Conservation (phyloP, 2,797 vertebrate species). For the Amniataba percoides region DNA sequence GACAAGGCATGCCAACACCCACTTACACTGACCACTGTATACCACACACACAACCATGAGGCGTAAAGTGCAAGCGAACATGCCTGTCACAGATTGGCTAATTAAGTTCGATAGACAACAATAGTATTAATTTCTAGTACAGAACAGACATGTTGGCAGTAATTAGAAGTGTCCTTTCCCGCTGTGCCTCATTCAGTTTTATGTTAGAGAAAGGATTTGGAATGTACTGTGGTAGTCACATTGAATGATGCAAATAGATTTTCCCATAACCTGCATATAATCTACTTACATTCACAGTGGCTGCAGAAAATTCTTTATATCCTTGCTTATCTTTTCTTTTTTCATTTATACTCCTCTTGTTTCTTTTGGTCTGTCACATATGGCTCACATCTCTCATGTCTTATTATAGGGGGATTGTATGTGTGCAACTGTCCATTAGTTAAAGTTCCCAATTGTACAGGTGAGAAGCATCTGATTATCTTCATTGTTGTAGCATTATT, state of each 20-base stretch:
- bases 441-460: conserved; percentile 16
- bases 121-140: conserved; percentile 64
- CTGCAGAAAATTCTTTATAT: conserved; percentile 30
- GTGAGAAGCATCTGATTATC: conserved; percentile 29
- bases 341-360: neutral
- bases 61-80: conserved; percentile 72
- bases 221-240: conserved; percentile 58
- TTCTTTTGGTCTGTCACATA: conserved; percentile 23
- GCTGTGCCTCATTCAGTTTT: conserved; percentile 65
- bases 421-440: conserved; percentile 21
- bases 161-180: conserved; percentile 72
- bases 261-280: conserved; percentile 46
- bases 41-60: conserved; percentile 76
- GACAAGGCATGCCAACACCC: conserved; percentile 75
- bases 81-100: conserved; percentile 73
- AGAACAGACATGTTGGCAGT: conserved; percentile 76
- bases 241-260: conserved; percentile 57
- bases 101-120: conserved; percentile 73
- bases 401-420: conserved; percentile 15
- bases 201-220: conserved; percentile 70
- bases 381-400: conserved; percentile 16
- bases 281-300: conserved; percentile 61
- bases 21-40: conserved; percentile 75
- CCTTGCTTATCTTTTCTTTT: conserved; percentile 5
- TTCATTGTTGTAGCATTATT: conserved; percentile 18